Percentiles rank a stretch among this genome's conserved stretches.
phyloP scores from a whole-genome alignment of 2,113 vertebrate species.

The Phrynocephalus versicolor region DNA sequence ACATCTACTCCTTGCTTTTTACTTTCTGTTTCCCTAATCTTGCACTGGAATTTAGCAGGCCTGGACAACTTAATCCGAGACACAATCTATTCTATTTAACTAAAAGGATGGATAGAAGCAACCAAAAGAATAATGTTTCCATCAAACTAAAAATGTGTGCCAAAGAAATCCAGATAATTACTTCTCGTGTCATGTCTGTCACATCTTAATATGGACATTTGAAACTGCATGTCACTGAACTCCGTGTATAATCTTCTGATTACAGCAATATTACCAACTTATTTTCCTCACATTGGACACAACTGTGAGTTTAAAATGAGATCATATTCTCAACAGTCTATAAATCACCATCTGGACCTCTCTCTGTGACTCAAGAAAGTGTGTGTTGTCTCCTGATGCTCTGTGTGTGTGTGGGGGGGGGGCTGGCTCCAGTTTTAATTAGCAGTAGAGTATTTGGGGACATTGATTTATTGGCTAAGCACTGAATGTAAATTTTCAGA shows the following conservation, averaged over 20 bases:
- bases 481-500: conserved; percentile 40
- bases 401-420: neutral
- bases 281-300: conserved; percentile 30
- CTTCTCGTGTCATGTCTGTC: conserved; percentile 37
- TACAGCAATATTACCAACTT: conserved; percentile 32
- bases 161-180: conserved; percentile 31
- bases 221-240: conserved; percentile 29
- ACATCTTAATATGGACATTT: conserved; percentile 29
- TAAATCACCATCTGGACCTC: conserved; percentile 54
- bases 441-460: conserved; percentile 46
- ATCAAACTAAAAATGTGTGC: conserved; percentile 15
- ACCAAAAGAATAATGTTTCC: neutral
- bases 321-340: conserved; percentile 47
- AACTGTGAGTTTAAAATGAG: conserved; percentile 53
- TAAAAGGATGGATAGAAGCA: neutral
- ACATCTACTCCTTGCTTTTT: neutral
- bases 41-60: neutral
- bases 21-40: neutral
- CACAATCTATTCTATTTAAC: neutral
- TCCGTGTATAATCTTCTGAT: conserved; percentile 24
- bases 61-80: neutral
- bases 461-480: conserved; percentile 59
- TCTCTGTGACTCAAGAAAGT: conserved; percentile 46
- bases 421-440: conserved; percentile 60
- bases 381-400: conserved; percentile 48